A percentile compares a stretch with the other conserved stretches of the same genome.
Evolutionary conservation across 2,888 invertebrate genomes (phyloP).

Genomic region (Anoncus sp.): DNA sequence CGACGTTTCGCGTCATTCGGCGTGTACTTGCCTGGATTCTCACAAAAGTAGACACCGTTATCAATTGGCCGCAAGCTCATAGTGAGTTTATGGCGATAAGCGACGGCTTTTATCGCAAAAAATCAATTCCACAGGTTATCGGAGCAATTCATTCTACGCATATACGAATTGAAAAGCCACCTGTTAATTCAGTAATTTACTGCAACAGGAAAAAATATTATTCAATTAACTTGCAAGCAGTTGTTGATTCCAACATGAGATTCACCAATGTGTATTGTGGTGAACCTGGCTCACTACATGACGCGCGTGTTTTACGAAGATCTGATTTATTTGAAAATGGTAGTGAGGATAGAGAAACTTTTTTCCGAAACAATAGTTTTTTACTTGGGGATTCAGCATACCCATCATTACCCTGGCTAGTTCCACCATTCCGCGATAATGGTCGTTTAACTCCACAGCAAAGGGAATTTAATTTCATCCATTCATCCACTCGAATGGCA

Average conservation of each 20-base stretch:
- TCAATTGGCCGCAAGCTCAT: slow-evolving; percentile 37
- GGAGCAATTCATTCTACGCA: slow-evolving; percentile 45
- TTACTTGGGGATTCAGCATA: slow-evolving; percentile 6
- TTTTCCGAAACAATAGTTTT: too few species aligned
- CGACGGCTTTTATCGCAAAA: neutral
- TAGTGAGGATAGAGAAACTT: too few species aligned
- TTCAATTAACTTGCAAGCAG: too few species aligned
- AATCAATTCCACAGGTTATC: slow-evolving; percentile 14
- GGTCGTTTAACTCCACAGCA: slow-evolving; percentile 6
- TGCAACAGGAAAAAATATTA: slow-evolving; percentile 4
- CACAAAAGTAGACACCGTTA: slow-evolving; percentile 21
- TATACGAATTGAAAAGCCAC: slow-evolving; percentile 1
- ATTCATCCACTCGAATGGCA: too few species aligned
- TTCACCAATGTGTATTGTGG: too few species aligned
- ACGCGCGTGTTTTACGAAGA: slow-evolving; percentile 3
- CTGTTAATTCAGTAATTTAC: slow-evolving; percentile 6
- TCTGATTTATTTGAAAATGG: slow-evolving; percentile 5
- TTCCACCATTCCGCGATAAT: too few species aligned
- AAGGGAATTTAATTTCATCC: too few species aligned
- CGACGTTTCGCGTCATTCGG: slow-evolving; percentile 41
- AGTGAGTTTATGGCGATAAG: neutral
- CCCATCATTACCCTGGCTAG: too few species aligned
- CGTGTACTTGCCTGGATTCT: slow-evolving; percentile 38
- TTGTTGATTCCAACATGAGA: too few species aligned
- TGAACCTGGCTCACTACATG: slow-evolving; percentile 4